Evolutionary conservation across 1,140 invertebrate genomes (phyloP).

Genomic region (Drosophila carrolli): DNA sequence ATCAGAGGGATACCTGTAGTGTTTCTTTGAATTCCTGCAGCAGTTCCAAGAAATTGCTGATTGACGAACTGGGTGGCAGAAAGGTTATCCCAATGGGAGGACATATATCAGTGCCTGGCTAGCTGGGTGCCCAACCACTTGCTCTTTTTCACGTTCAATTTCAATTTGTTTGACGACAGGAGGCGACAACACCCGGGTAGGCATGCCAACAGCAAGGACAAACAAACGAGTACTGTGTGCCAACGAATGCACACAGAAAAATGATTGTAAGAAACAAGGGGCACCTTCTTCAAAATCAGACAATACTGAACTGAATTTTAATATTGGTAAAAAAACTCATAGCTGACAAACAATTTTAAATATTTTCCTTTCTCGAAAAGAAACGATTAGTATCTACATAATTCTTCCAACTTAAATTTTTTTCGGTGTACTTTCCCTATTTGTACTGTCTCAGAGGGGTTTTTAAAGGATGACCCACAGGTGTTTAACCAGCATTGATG

Average conservation of each 20-base stretch:
- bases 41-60: background rate
- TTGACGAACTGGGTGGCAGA: background rate
- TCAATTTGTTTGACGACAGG: constrained; percentile 42
- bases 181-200: constrained; percentile 6
- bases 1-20: constrained; percentile 30
- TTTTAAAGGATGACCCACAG: background rate
- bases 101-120: constrained; percentile 11
- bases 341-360: too few relatives aligned
- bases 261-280: too few relatives aligned
- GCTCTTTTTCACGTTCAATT: constrained; percentile 39
- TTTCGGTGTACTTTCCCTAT: background rate
- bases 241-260: background rate
- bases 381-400: too few relatives aligned
- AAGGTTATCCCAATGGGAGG: constrained; percentile 1
- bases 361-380: too few relatives aligned
- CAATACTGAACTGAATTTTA: too few relatives aligned
- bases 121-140: constrained; percentile 25
- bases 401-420: background rate
- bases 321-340: too few relatives aligned
- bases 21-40: constrained; percentile 1
- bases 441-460: background rate
- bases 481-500: background rate
- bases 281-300: too few relatives aligned
- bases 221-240: background rate
- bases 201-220: constrained; percentile 16